Conservation (phyloP, 2,888 invertebrate species). For the Onchidella celtica region DNA sequence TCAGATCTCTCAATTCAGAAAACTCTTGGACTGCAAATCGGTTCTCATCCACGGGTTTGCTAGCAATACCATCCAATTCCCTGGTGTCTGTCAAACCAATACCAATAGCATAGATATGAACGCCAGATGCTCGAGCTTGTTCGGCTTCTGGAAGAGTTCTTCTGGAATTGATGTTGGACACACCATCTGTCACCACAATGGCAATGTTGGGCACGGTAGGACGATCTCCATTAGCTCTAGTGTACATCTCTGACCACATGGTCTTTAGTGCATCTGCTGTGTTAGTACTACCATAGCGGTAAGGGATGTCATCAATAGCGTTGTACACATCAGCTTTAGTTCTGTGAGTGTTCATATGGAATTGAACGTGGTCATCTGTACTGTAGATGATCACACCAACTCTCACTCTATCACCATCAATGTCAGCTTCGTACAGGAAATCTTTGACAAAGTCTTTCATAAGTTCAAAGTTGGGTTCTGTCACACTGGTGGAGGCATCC, state of each 20-base stretch:
- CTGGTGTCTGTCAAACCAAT: slow-evolving; percentile 61
- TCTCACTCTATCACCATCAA: slow-evolving; percentile 68
- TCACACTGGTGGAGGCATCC: too few species aligned
- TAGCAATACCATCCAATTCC: slow-evolving; percentile 65
- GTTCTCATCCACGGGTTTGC: slow-evolving; percentile 58
- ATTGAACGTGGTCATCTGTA: too few species aligned
- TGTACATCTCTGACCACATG: slow-evolving; percentile 70
- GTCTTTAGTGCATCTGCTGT: slow-evolving; percentile 71
- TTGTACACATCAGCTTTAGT: too few species aligned
- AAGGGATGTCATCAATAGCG: too few species aligned
- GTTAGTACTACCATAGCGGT: slow-evolving; percentile 73
- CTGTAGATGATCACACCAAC: too few species aligned
- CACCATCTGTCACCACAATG: slow-evolving; percentile 75
- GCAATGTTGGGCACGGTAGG: slow-evolving; percentile 70
- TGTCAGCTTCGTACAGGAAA: slow-evolving; percentile 65
- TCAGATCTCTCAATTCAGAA: slow-evolving; percentile 56
- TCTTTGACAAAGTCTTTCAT: too few species aligned
- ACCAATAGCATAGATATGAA: too few species aligned
- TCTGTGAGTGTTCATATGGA: too few species aligned
- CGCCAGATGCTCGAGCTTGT: too few species aligned
- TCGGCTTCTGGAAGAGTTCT: too few species aligned
- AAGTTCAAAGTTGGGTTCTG: too few species aligned
- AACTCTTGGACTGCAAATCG: slow-evolving; percentile 59
- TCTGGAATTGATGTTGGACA: slow-evolving; percentile 73
- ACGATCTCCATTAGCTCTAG: slow-evolving; percentile 69